A percentile compares a stretch with the other conserved stretches of the same genome.
phyloP scores from a whole-genome alignment of 2,113 vertebrate genomes.

The Probosciger aterrimus region DNA sequence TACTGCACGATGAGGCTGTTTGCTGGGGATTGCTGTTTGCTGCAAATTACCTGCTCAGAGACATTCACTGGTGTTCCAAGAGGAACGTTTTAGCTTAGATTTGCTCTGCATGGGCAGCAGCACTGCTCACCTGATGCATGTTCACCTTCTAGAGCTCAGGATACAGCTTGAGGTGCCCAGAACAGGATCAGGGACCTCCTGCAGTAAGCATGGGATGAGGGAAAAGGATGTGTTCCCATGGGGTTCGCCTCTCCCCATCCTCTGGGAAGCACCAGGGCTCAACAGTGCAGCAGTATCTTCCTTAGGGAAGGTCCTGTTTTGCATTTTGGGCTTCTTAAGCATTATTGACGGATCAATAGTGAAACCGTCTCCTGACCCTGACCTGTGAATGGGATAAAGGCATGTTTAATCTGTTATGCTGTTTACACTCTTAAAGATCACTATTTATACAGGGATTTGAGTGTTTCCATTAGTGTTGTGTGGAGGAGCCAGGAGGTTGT shows the following conservation, averaged over 20 bases:
- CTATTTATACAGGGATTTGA: neutral
- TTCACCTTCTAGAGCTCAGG: neutral
- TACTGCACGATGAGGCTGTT: neutral
- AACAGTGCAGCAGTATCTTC: neutral
- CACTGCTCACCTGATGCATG: neutral
- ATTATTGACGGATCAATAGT: conserved; percentile 1
- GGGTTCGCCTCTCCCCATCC: neutral
- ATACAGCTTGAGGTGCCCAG: neutral
- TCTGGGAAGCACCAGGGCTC: neutral
- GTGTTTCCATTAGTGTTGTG: neutral
- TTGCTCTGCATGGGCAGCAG: neutral
- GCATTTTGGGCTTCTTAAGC: conserved; percentile 10
- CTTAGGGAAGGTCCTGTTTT: neutral
- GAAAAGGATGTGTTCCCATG: neutral
- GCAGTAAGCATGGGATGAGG: neutral
- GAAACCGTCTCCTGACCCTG: conserved; percentile 1
- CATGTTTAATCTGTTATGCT: neutral
- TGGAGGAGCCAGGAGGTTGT: neutral
- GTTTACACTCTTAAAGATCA: neutral
- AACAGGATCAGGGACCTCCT: neutral
- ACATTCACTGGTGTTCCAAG: neutral
- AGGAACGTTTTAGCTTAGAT: neutral
- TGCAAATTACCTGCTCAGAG: neutral
- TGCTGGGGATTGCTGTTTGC: neutral
- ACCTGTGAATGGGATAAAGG: neutral